Base-by-base conservation (phyloP, 2,888 invertebrate genomes). In the Polydrusus cervinus region DNA sequence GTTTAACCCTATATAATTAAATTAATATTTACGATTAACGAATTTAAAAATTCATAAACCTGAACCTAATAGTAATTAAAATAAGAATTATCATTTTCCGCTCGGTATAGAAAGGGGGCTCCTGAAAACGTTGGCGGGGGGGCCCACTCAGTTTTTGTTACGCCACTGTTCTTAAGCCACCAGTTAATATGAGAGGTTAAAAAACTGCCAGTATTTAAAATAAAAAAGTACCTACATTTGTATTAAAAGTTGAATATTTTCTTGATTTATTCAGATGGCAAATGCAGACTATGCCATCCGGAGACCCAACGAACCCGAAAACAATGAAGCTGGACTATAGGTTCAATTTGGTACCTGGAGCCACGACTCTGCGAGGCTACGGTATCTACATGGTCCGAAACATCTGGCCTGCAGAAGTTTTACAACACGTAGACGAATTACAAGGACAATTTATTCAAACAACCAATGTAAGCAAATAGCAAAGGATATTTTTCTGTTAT, bases 301-400 rank as follows among this genome's bases (percentile, higher is more conserved):
- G 85, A 53, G 80, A 83, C 64, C 80, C 71, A 30, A 55, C 75
- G 0, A 72, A 80, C 57, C 83, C 84, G 5, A 84, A 84, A 34
- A 79, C 84, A 47, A 79, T 85, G 49, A 87, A 88, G 78, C 86
- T 94, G 30, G 83, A 90, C n/a, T 94, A 92, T 81, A 90, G 91
- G 25, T 92, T 94, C 81, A 90, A 89, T 81, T 83, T 94, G 34
- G 88, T 89, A 71, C 85, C 87, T 0, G 94, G 94, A 6, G 86
- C 90, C 0, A 91, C 91, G 0, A 86, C 87, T 11, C 86, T 92
- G 3, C 88, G 90, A 78, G 87, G 90, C 75, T 94, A 95, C 81
- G 94, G 94, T 0, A 86, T 94, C 34, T 88, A 90, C 30, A 85
- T 94, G 62, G 92, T 93, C 1, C 87, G 90, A 75, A 89, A 89